Percentiles rank a stretch among this genome's conserved stretches.
Conservation (phyloP, 2,113 vertebrate species). For the Dasyurus viverrinus region DNA sequence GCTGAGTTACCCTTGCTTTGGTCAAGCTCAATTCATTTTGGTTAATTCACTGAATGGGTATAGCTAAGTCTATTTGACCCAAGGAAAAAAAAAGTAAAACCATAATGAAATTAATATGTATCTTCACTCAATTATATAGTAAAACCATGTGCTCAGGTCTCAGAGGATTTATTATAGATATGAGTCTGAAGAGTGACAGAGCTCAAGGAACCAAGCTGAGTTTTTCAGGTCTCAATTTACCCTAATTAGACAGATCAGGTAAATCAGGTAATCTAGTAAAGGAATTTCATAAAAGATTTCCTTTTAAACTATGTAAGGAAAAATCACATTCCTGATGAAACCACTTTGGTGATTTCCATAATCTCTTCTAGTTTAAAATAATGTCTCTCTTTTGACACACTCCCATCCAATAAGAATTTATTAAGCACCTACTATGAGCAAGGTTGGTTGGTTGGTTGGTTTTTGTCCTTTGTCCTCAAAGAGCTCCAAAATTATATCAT, state of each 20-base stretch:
- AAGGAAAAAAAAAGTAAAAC: not conserved
- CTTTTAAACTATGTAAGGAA: constrained; percentile 11
- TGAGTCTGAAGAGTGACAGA: no score
- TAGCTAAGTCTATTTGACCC: not conserved
- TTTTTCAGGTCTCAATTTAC: no score
- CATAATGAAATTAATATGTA: not conserved
- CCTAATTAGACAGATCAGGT: no score
- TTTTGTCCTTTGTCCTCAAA: no score
- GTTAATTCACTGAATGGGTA: not conserved
- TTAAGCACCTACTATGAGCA: not conserved
- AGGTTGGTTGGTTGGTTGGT: no score
- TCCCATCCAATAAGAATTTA: not conserved
- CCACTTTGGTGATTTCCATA: not conserved
- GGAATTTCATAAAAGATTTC: not conserved
- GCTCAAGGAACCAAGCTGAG: no score
- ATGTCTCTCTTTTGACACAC: not conserved
- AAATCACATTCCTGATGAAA: constrained; percentile 3
- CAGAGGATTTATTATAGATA: no score
- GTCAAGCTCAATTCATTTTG: not conserved
- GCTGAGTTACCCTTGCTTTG: not conserved
- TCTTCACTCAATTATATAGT: no score
- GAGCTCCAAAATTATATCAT: no score
- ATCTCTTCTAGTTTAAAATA: constrained; percentile 1
- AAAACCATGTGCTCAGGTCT: no score
- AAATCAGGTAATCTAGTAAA: no score